Percentiles rank a stretch among this genome's conserved stretches.
These are phyloP conservation scores for Lordiphosa mommai DNA, from an alignment of 1,140 invertebrate species.

Conservation along the genomic window DNA sequence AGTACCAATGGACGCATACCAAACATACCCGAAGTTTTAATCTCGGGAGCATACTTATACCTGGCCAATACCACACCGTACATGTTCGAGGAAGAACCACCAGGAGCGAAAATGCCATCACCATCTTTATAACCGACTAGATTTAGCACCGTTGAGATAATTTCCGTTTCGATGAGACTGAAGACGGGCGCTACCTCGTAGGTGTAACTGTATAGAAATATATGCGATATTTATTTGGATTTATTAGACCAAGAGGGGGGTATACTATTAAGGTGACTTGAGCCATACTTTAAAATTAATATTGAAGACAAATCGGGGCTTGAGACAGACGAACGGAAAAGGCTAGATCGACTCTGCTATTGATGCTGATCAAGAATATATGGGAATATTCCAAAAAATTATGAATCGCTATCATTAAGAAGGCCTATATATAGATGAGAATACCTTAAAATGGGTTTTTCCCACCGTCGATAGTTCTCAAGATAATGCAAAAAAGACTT, in stretches of 20 bases:
- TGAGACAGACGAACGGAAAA: too few relatives aligned
- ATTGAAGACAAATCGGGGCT: too few relatives aligned
- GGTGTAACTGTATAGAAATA: slow-evolving; percentile 83
- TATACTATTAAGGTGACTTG: background rate
- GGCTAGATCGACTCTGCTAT: too few relatives aligned
- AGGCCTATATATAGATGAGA: too few relatives aligned
- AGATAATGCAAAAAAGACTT: too few relatives aligned
- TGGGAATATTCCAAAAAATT: too few relatives aligned
- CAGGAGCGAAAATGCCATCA: slow-evolving; percentile 89
- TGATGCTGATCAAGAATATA: too few relatives aligned
- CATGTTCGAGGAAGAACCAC: slow-evolving; percentile 94
- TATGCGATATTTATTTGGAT: background rate
- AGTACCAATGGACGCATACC: slow-evolving; percentile 83
- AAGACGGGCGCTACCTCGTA: slow-evolving; percentile 90
- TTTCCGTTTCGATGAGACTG: slow-evolving; percentile 85
- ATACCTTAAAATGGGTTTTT: too few relatives aligned
- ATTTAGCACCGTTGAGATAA: slow-evolving; percentile 83
- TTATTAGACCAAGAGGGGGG: background rate
- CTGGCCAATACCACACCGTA: slow-evolving; percentile 90
- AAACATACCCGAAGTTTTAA: slow-evolving; percentile 86
- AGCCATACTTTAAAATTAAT: too few relatives aligned
- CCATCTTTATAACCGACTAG: slow-evolving; percentile 85
- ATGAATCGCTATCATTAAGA: too few relatives aligned
- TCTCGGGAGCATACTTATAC: slow-evolving; percentile 86
- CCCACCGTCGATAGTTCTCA: too few relatives aligned